Base-by-base conservation (phyloP, 1,140 invertebrate genomes). In the Leptinotarsa defecta region DNA sequence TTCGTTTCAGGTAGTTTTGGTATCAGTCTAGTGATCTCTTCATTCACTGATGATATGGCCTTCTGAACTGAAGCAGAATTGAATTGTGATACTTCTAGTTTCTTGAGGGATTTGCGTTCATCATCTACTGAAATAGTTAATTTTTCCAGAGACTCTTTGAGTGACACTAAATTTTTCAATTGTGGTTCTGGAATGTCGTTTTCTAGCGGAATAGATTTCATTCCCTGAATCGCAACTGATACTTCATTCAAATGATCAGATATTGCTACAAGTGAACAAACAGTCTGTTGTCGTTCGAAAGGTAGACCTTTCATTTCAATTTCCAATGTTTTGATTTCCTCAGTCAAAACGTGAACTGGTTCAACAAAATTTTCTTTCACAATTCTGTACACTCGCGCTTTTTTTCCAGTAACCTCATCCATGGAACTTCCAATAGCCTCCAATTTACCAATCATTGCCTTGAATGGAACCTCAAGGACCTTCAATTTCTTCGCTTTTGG, bases 181-280 rank as follows among this genome's bases (percentile, higher is more conserved):
- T 34, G 34, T 4, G n/a, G 24, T 11, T 19, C 24, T 43, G 67
- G 5, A 13, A 68, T 48, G 43, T 68, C 67, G 8, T 6, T 68
- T 27, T 68, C 65, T 13, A 34, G 27, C 15, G 27, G 24, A 27
- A 27, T 27, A 68, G 8, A 15, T 27, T 68, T 6, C 27, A 68
- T 68, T 11, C 1, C 27, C 11, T 68, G 19, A 34, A 68, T 68
- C 3, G 8, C 17, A 17, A 24, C 27, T 27, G 52, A n/a, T 1
- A 75, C 48, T 27, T 20, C 22, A 48, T 76, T 34, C 13, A 76
- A 5, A 34, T 61, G 49, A 52, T 75, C 27, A 4, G 74, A 52
- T 49, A 78, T 13, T 72, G 74, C 74, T n/a, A 62, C 27, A 65
- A 79, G 19, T 20, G 71, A 71, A 27, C 78, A 57, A 57, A 74